A percentile compares a stretch with the other conserved stretches of the same genome.
These are phyloP conservation scores for Cheilosia grossa DNA, from an alignment of 2,888 invertebrate species.

Conservation along the genomic window DNA sequence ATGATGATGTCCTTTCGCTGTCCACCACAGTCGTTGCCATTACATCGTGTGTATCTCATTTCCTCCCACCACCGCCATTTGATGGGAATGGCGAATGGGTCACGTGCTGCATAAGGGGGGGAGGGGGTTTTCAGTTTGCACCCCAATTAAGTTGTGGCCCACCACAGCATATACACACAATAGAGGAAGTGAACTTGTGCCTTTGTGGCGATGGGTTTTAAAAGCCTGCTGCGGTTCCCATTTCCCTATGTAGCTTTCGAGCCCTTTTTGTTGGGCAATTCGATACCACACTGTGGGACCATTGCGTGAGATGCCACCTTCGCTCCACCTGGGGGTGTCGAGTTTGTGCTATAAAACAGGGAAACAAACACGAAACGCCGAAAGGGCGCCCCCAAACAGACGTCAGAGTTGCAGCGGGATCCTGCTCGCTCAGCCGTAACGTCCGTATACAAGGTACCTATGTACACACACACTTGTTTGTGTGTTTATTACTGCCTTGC, in stretches of 20 bases:
- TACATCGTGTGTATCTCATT: no score
- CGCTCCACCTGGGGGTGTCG: conserved; percentile 40
- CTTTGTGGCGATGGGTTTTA: conserved; percentile 1
- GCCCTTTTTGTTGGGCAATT: conserved; percentile 24
- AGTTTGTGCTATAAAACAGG: conserved; percentile 45
- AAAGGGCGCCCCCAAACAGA: conserved; percentile 77
- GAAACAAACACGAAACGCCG: conserved; percentile 73
- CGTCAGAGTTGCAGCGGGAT: conserved; percentile 58
- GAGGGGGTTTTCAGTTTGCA: conserved; percentile 2
- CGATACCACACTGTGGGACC: conserved; percentile 38
- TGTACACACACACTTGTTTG: conserved; percentile 16
- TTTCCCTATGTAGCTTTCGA: not conserved
- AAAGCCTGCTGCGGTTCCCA: conserved; percentile 22
- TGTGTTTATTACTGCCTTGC: conserved; percentile 57
- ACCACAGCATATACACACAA: conserved; percentile 31
- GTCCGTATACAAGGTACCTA: conserved; percentile 64
- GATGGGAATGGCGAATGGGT: conserved; percentile 40
- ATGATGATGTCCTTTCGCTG: conserved; percentile 56
- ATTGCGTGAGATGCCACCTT: conserved; percentile 65
- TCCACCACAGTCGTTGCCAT: conserved; percentile 49
- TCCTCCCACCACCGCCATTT: not conserved
- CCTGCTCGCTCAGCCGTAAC: conserved; percentile 74
- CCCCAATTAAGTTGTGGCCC: conserved; percentile 58
- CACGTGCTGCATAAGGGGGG: conserved; percentile 54
- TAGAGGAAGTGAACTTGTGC: conserved; percentile 31